Percentiles rank a stretch among this genome's conserved stretches.
Conservation (phyloP, 2,888 invertebrate species). For the Anarsia innoxiella region DNA sequence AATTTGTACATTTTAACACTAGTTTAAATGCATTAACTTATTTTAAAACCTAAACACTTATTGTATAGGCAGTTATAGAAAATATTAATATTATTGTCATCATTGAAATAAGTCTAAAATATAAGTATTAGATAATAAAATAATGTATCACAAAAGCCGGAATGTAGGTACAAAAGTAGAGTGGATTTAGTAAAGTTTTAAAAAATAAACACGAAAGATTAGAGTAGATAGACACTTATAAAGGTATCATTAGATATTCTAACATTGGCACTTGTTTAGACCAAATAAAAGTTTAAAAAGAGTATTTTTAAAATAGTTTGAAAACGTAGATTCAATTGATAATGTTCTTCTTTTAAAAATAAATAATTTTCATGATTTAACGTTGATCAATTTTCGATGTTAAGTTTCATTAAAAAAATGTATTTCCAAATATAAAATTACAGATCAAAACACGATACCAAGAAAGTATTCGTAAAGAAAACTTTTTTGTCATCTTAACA, state of each 20-base stretch:
- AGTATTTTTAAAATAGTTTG: too few relatives aligned
- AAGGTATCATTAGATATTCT: background rate
- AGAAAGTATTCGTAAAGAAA: too few relatives aligned
- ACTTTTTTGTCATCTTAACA: too few relatives aligned
- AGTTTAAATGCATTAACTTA: slow-evolving; percentile 65
- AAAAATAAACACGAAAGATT: slow-evolving; percentile 1
- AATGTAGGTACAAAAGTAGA: slow-evolving; percentile 24
- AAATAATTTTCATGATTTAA: background rate
- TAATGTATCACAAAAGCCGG: slow-evolving; percentile 26
- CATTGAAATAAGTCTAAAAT: slow-evolving; percentile 15
- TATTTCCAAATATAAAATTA: too few relatives aligned
- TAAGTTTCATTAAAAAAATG: background rate
- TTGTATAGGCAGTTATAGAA: slow-evolving; percentile 27
- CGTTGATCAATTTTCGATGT: background rate
- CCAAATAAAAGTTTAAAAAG: background rate
- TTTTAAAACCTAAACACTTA: slow-evolving; percentile 12
- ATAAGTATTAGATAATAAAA: slow-evolving; percentile 13
- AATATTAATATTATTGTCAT: slow-evolving; percentile 30
- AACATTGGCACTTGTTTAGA: slow-evolving; percentile 10
- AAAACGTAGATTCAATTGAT: too few relatives aligned
- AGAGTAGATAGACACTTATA: background rate
- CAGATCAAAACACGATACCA: too few relatives aligned
- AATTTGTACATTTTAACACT: slow-evolving; percentile 63
- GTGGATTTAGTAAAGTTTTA: slow-evolving; percentile 5
- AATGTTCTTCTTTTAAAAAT: background rate